Evolutionary conservation across 2,797 vertebrate genomes (phyloP).

Genomic region (Alca torda): DNA sequence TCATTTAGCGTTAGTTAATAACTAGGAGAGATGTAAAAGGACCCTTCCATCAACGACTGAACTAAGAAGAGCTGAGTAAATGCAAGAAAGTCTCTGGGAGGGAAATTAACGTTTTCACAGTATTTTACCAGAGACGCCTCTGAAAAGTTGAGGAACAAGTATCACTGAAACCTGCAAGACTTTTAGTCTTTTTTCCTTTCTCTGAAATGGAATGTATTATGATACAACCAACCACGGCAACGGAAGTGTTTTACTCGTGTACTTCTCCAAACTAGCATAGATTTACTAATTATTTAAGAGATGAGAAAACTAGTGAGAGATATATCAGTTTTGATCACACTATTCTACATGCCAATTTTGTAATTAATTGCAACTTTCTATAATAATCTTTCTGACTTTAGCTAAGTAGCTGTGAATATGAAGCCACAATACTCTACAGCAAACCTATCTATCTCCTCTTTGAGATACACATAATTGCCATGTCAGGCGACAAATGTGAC

Average conservation of each 20-base stretch:
- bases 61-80: not conserved
- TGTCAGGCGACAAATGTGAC: constrained; percentile 16
- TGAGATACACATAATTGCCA: constrained; percentile 10
- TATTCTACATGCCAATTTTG: not conserved
- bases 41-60: not conserved
- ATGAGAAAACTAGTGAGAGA: not conserved
- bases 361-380: not conserved
- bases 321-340: not conserved
- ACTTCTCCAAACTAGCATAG: not conserved
- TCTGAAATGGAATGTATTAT: not conserved
- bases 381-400: not conserved
- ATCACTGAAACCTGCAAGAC: not conserved
- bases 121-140: not conserved
- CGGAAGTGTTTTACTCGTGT: not conserved
- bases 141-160: not conserved
- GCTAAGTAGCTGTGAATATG: not conserved
- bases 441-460: not conserved
- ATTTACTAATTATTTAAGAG: not conserved
- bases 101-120: not conserved
- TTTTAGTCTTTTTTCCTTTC: not conserved
- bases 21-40: not conserved
- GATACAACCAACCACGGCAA: not conserved
- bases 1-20: not conserved
- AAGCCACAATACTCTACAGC: not conserved
- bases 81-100: not conserved